Conservation (phyloP, 2,888 invertebrate species). For the Balanococcus diminutus region DNA sequence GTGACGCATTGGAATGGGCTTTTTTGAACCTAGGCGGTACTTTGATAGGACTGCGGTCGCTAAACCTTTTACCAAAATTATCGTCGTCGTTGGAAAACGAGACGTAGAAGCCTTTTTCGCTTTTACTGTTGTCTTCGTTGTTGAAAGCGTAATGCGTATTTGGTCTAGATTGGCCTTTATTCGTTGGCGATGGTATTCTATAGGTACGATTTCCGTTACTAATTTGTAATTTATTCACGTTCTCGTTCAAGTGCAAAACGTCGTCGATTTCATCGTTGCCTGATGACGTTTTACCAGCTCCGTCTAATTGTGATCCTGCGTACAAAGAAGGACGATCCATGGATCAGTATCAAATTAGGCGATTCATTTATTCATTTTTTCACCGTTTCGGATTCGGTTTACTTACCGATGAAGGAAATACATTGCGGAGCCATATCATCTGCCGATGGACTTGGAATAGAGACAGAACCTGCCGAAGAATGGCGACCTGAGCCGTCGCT, state of each 20-base stretch:
- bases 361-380: too few relatives aligned
- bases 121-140: slow-evolving; percentile 56
- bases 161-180: slow-evolving; percentile 65
- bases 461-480: slow-evolving; percentile 27
- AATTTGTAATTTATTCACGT: slow-evolving; percentile 79
- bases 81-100: slow-evolving; percentile 80
- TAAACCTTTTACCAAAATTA: slow-evolving; percentile 35
- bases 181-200: slow-evolving; percentile 85
- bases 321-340: not conserved
- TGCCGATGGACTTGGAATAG: slow-evolving; percentile 42
- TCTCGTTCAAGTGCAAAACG: slow-evolving; percentile 67
- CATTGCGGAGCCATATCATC: slow-evolving; percentile 93
- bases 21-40: slow-evolving; percentile 29
- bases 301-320: slow-evolving; percentile 47
- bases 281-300: not conserved
- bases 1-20: not conserved
- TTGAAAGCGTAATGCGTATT: slow-evolving; percentile 76
- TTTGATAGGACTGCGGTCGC: slow-evolving; percentile 35
- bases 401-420: slow-evolving; percentile 85
- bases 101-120: slow-evolving; percentile 89
- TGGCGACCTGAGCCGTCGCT: not conserved
- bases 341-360: not conserved
- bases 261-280: slow-evolving; percentile 60
- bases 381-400: not conserved
- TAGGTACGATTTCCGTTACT: slow-evolving; percentile 87